Percentiles rank a stretch among this genome's conserved stretches.
Conservation (phyloP, 2,113 vertebrate genomes). For the Triplophysa rosa region DNA sequence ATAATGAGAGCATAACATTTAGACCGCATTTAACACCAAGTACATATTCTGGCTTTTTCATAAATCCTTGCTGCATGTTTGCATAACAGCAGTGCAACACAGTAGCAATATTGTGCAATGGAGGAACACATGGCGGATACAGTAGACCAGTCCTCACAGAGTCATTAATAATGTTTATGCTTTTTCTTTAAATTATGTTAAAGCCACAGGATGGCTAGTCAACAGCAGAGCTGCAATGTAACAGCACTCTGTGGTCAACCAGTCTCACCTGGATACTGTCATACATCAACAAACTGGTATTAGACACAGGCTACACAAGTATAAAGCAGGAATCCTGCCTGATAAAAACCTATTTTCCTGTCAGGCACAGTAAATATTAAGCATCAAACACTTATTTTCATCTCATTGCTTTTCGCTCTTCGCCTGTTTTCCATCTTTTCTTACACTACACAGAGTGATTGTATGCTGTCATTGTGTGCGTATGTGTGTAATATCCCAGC, state of each 20-base stretch:
- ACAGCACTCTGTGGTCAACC: constrained; percentile 5
- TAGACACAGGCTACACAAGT: background rate
- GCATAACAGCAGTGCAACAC: background rate
- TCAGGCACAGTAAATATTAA: constrained; percentile 14
- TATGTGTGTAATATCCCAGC: constrained; percentile 16
- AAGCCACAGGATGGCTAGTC: background rate
- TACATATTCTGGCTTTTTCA: no score
- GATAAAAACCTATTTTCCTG: background rate
- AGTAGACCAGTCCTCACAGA: background rate
- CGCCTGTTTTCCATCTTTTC: background rate
- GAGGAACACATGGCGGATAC: background rate
- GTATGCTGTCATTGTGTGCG: constrained; percentile 1
- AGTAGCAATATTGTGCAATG: background rate
- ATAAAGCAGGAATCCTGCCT: background rate
- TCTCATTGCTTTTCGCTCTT: constrained; percentile 13
- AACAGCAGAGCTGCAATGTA: background rate
- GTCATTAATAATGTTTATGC: background rate
- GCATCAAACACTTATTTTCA: constrained; percentile 6
- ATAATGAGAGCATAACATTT: no score
- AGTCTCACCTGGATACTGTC: constrained; percentile 12
- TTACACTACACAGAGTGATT: background rate
- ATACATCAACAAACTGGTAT: constrained; percentile 25
- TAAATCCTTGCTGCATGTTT: no score
- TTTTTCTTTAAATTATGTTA: background rate
- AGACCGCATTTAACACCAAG: no score